phyloP scores from a whole-genome alignment of 2,797 vertebrate species.

The Enteromius unitaeniatus region DNA sequence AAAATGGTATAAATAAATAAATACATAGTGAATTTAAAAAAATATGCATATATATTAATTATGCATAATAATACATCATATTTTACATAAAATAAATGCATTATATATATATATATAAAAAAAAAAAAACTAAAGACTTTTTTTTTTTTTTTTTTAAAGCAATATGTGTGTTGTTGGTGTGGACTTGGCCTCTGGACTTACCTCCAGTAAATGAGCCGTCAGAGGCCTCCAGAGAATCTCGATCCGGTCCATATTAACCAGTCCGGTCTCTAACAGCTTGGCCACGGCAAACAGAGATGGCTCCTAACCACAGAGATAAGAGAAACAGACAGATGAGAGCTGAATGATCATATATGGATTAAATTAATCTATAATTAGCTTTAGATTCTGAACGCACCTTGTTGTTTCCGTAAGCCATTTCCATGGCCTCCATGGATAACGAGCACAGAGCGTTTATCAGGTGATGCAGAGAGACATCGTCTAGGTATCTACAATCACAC shows the following conservation, averaged over 20 bases:
- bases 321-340: neutral
- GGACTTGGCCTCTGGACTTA: slow-evolving; percentile 66
- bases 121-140: too few species aligned
- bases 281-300: slow-evolving; percentile 98
- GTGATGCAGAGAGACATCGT: slow-evolving; percentile 97
- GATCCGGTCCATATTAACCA: slow-evolving; percentile 98
- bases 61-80: neutral
- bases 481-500: slow-evolving; percentile 87
- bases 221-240: slow-evolving; percentile 98
- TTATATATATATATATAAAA: neutral
- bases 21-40: neutral
- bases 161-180: neutral
- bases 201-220: slow-evolving; percentile 96
- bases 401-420: slow-evolving; percentile 98
- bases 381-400: slow-evolving; percentile 79
- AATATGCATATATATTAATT: too few species aligned
- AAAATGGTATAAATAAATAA: neutral
- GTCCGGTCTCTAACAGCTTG: slow-evolving; percentile 94
- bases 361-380: neutral
- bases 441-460: slow-evolving; percentile 98
- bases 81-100: too few species aligned
- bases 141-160: neutral
- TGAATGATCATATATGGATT: neutral
- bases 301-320: slow-evolving; percentile 77
- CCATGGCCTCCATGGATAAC: slow-evolving; percentile 97